phyloP scores from a whole-genome alignment of 2,888 invertebrate species.

The Pinctada fucata region DNA sequence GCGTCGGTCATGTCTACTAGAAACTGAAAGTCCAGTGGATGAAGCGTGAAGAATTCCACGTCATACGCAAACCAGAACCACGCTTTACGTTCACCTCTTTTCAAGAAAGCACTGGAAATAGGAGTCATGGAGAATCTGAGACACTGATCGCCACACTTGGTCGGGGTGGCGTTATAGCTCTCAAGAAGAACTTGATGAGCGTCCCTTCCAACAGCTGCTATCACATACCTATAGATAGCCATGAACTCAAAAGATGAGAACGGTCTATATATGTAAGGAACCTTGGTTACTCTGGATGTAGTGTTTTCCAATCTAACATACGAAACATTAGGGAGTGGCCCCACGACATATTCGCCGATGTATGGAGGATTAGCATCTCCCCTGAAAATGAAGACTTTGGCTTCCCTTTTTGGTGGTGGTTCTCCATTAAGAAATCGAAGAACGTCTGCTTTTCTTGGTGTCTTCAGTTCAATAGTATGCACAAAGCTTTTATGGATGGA shows the following conservation, averaged over 20 bases:
- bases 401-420: slow-evolving; percentile 56
- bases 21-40: slow-evolving; percentile 70
- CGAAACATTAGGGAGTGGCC: slow-evolving; percentile 55
- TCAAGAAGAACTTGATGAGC: slow-evolving; percentile 59
- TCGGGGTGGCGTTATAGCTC: slow-evolving; percentile 63
- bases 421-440: slow-evolving; percentile 54
- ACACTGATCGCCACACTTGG: slow-evolving; percentile 59
- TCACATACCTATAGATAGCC: slow-evolving; percentile 55
- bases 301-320: slow-evolving; percentile 52
- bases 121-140: slow-evolving; percentile 67
- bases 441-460: slow-evolving; percentile 59
- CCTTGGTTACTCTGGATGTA: slow-evolving; percentile 53
- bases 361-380: slow-evolving; percentile 60
- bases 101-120: slow-evolving; percentile 62
- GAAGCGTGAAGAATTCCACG: slow-evolving; percentile 64
- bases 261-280: slow-evolving; percentile 66
- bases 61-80: slow-evolving; percentile 71
- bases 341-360: slow-evolving; percentile 69
- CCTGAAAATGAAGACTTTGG: slow-evolving; percentile 62
- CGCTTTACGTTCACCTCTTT: slow-evolving; percentile 58
- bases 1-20: slow-evolving; percentile 63
- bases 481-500: slow-evolving; percentile 60
- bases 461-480: slow-evolving; percentile 64
- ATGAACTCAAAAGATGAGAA: slow-evolving; percentile 65
- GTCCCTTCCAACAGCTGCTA: slow-evolving; percentile 49